These are phyloP conservation scores for Salpingus planirostris DNA, from an alignment of 2,888 invertebrate genomes.

Conservation along the genomic window DNA sequence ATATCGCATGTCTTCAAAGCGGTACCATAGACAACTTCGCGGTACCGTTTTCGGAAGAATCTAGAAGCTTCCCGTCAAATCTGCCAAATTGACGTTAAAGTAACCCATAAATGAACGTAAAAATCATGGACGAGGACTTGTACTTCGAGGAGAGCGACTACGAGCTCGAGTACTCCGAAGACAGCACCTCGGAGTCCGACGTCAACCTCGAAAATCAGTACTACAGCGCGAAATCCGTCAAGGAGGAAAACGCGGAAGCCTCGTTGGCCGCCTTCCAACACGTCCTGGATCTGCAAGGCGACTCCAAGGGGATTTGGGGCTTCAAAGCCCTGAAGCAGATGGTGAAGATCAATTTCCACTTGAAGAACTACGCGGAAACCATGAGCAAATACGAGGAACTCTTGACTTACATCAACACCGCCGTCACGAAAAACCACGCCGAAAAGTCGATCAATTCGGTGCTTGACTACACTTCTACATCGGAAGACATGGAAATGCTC, in stretches of 20 bases:
- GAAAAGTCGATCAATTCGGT: constrained; percentile 99
- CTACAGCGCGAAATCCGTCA: constrained; percentile 95
- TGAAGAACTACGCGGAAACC: constrained; percentile 67
- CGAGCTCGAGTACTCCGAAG: constrained; percentile 97
- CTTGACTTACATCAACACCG: constrained; percentile 93
- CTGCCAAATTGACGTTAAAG: too few species aligned
- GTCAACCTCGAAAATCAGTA: constrained; percentile 99
- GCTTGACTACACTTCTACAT: constrained; percentile 96
- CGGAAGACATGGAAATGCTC: constrained; percentile 74
- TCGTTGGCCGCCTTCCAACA: constrained; percentile 89
- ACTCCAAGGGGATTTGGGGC: constrained; percentile 98
- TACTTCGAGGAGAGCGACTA: constrained; percentile 51
- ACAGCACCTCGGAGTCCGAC: constrained; percentile 97
- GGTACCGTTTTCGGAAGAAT: too few species aligned
- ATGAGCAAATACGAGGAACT: constrained; percentile 72
- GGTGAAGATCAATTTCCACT: constrained; percentile 97
- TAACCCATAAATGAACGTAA: too few species aligned
- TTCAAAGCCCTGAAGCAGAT: constrained; percentile 99
- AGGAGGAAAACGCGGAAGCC: constrained; percentile 86
- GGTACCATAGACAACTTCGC: too few species aligned
- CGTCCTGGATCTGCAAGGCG: constrained; percentile 93
- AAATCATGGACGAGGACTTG: background rate
- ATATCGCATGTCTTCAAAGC: too few species aligned
- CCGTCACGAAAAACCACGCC: constrained; percentile 97
- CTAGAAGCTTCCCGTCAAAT: too few species aligned